Evolutionary conservation across 2,888 invertebrate species (phyloP).

Genomic region (Torymus texanus): DNA sequence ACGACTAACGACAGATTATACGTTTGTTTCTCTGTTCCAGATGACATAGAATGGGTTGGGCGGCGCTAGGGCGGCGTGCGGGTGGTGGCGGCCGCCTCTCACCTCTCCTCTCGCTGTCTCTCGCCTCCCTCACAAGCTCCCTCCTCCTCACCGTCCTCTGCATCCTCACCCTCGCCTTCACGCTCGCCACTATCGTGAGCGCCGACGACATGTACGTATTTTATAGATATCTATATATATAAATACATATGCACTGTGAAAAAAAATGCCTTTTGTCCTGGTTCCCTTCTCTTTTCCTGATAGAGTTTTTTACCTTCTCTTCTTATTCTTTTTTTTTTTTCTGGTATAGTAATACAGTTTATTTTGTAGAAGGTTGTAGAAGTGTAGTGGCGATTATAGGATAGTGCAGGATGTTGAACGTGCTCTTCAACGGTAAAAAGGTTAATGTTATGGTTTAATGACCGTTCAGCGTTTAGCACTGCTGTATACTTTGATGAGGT

Average conservation of each 20-base stretch:
- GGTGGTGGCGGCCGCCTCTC: constrained; percentile 74
- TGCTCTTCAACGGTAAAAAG: too few relatives aligned
- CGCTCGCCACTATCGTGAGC: constrained; percentile 71
- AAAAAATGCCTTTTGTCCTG: too few relatives aligned
- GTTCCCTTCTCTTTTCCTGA: too few relatives aligned
- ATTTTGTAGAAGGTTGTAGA: background rate
- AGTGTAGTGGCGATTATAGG: background rate
- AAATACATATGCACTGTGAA: background rate
- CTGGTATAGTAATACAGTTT: background rate
- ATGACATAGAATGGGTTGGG: constrained; percentile 95
- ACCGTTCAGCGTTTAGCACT: too few relatives aligned
- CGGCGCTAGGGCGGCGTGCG: constrained; percentile 85
- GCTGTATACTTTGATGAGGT: too few relatives aligned
- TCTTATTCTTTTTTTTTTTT: background rate
- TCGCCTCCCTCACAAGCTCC: constrained; percentile 73
- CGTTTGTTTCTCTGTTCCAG: constrained; percentile 78
- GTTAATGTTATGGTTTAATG: too few relatives aligned
- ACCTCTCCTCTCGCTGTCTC: constrained; percentile 74
- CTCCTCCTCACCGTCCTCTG: constrained; percentile 70
- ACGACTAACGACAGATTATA: too few relatives aligned
- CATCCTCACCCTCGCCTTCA: constrained; percentile 71
- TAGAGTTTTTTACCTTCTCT: background rate
- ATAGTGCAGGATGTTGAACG: background rate
- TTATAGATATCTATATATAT: background rate
- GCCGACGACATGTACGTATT: constrained; percentile 74